Base-by-base conservation (phyloP, 2,113 vertebrate species). In the Sigmodon hispidus region DNA sequence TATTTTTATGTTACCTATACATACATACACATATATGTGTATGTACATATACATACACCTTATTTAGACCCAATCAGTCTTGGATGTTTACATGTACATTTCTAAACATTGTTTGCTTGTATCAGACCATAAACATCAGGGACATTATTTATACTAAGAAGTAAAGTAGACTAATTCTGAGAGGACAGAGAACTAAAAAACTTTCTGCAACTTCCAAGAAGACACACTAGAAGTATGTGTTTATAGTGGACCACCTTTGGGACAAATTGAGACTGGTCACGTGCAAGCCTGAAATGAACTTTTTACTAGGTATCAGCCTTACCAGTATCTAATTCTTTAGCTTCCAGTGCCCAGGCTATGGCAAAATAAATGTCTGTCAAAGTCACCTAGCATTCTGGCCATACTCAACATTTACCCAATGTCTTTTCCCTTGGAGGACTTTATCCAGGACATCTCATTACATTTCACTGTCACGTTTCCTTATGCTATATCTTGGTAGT, bases 1-100 rank as follows among this genome's bases (percentile, higher is more conserved):
- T 93, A 59, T 75, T 93, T 94, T 87, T n/a, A 55, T 86, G 31
- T 50, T 57, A 57, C 5, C 90, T 57, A n/a, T 15, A 84, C 40
- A 52, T 22, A 87, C 59, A 79, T 24, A 77, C 57, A 92, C 94
- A n/a, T n/a, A n/a, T n/a, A n/a, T n/a, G n/a, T n/a, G n/a, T n/a
- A n/a, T n/a, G n/a, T n/a, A n/a, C 19, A 84, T 45, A 52, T 22
- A 87, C 59, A 79, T 24, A 77, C 57, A 92, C 94, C 10, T 45
- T 85, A 85, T 10, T 59, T 85, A 48, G 85, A 31, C 19, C 26
- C 55, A 67, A 61, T 43, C 89, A 90, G 90, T 15, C 50, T 12
- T 80, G 50, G 31, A 80, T 3, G 19, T 34, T n/a, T n/a, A 77
- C 6, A 50, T 50, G 7, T 50, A 50, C 48, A 77, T 77, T 77